phyloP scores from a whole-genome alignment of 2,888 invertebrate genomes.

The Hemaris fuciformis region DNA sequence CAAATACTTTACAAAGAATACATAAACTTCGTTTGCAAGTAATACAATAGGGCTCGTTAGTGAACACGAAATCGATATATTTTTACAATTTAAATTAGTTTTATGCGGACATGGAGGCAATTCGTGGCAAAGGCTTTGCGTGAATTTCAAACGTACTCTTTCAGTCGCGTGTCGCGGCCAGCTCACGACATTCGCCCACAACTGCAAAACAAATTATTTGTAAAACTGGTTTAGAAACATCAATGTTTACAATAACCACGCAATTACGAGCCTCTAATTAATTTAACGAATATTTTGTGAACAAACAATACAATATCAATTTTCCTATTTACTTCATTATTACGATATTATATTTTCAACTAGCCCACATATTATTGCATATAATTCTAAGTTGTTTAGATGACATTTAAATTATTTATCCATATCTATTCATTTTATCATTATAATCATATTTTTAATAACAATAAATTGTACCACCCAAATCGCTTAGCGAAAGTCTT shows the following conservation, averaged over 20 bases:
- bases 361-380: too few relatives aligned
- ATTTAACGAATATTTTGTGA: too few relatives aligned
- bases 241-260: background rate
- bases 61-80: background rate
- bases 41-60: background rate
- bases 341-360: too few relatives aligned
- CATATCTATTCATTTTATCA: too few relatives aligned
- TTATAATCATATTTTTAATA: too few relatives aligned
- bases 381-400: too few relatives aligned
- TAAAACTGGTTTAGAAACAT: background rate
- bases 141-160: slow-evolving; percentile 20
- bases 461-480: too few relatives aligned
- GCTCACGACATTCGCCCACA: background rate
- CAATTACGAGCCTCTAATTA: background rate
- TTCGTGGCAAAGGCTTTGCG: slow-evolving; percentile 23
- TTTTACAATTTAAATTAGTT: slow-evolving; percentile 15
- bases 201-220: background rate
- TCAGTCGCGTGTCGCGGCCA: background rate
- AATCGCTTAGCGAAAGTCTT: too few relatives aligned
- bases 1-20: too few relatives aligned
- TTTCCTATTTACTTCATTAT: too few relatives aligned
- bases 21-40: background rate
- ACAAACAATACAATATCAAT: too few relatives aligned
- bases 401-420: too few relatives aligned
- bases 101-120: background rate